Evolutionary conservation across 1,140 invertebrate genomes (phyloP), one percentile per base, ranked within the genome.

Genomic region (Andrena cerasifolii): DNA sequence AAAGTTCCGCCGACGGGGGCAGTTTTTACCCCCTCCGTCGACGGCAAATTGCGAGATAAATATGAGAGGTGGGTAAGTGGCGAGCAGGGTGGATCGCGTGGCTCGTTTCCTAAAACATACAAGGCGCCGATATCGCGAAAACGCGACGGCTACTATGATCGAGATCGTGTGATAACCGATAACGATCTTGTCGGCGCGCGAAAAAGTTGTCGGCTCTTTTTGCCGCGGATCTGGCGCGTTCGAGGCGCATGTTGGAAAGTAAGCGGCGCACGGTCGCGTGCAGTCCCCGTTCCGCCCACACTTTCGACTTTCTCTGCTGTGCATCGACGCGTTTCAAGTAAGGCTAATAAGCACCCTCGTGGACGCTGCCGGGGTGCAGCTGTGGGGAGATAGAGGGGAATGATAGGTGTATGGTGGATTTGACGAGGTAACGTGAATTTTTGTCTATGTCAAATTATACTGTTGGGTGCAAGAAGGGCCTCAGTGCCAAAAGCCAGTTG

Each of bases 131-230:
- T 10, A 43, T 56, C 49, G 36, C 67, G 67, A 58, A 71, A 59
- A 59, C 67, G 36, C 10, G 58, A 18, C 21, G 53, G 26, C 36
- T 59, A 26, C 36, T 8, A 53, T 43, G 67, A 70, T 70, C 14
- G 26, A 45, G 67, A 71, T 59, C 67, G 26, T 5, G 36, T 24
- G 54, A 71, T 71, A 71, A 40, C 40, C 1, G 67, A 58, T 71
- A 71, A 47, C 36, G 54, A 71, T 71, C 67, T 59, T 71, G 67
- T 45, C 40, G 53, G 36, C 54, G 54, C 16, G 67, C 18, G 53
- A 71, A 71, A 68, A 71, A 71, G 53, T 26, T 71, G 67, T 45
- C 36, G 36, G 40, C 36, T 7, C 21, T 71, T 58, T 71, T 71
- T 58, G 5, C 26, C 26, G 26, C 8, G 5, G 7, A 33, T 58